Conservation (phyloP, 2,888 invertebrate genomes). For the Desoria tigrina region DNA sequence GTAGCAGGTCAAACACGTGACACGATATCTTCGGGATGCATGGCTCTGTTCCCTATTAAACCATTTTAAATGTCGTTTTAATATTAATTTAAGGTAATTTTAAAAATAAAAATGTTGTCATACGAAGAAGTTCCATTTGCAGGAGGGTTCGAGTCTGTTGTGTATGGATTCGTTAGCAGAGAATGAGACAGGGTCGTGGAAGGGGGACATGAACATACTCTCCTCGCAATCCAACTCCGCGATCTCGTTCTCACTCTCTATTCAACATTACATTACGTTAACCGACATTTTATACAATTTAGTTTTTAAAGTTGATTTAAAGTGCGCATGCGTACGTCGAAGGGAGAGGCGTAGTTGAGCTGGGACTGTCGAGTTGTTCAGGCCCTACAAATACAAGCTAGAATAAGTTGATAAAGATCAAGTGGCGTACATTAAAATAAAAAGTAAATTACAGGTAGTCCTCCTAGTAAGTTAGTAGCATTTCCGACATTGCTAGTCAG, state of each 20-base stretch:
- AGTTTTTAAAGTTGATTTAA: too few species aligned
- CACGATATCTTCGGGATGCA: slow-evolving; percentile 46
- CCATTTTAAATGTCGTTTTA: background rate
- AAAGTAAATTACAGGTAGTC: too few species aligned
- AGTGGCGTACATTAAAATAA: too few species aligned
- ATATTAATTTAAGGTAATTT: background rate
- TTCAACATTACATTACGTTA: too few species aligned
- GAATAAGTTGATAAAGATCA: too few species aligned
- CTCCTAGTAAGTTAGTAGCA: too few species aligned
- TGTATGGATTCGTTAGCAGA: slow-evolving; percentile 22
- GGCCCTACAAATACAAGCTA: too few species aligned
- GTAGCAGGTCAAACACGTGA: background rate
- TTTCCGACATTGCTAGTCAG: too few species aligned
- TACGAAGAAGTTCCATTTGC: slow-evolving; percentile 10
- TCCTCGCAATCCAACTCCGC: slow-evolving; percentile 34
- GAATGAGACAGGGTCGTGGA: slow-evolving; percentile 27
- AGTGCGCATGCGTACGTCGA: too few species aligned
- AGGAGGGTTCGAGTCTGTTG: slow-evolving; percentile 29
- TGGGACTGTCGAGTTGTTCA: too few species aligned
- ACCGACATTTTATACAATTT: too few species aligned
- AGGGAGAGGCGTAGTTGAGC: too few species aligned
- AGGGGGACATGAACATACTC: slow-evolving; percentile 38
- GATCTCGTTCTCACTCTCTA: background rate
- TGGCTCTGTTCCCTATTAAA: slow-evolving; percentile 45
- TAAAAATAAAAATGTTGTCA: slow-evolving; percentile 1